Percentiles rank a stretch among this genome's conserved stretches.
These are phyloP conservation scores for Girardinichthys multiradiatus DNA, from an alignment of 2,113 vertebrate species.

Conservation along the genomic window DNA sequence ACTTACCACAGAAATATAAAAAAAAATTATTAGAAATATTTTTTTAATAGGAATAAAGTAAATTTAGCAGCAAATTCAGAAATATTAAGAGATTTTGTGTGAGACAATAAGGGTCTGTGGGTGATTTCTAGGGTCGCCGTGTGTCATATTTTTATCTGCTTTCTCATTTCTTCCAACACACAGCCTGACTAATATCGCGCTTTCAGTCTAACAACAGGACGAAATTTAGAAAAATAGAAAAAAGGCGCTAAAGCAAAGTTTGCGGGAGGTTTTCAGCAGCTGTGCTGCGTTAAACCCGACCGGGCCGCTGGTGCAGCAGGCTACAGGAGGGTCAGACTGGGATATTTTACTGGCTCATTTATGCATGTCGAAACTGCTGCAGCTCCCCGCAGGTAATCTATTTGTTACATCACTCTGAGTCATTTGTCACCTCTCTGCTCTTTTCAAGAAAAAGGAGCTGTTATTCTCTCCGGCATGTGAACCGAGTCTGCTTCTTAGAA, in stretches of 20 bases:
- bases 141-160: constrained; percentile 1
- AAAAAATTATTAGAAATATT: too few species aligned
- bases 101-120: background rate
- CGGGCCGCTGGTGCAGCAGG: too few species aligned
- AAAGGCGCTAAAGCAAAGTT: background rate
- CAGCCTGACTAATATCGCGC: background rate
- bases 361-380: constrained; percentile 28
- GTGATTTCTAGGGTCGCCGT: background rate
- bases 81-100: background rate
- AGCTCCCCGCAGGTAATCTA: constrained; percentile 25
- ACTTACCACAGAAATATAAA: too few species aligned
- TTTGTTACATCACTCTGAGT: constrained; percentile 37
- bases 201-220: background rate
- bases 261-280: too few species aligned
- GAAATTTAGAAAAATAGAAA: background rate
- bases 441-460: constrained; percentile 75
- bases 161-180: constrained; percentile 4
- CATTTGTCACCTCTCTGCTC: constrained; percentile 56
- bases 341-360: constrained; percentile 2
- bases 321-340: too few species aligned
- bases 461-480: constrained; percentile 51
- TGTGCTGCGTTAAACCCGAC: background rate
- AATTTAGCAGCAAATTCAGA: too few species aligned
- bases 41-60: too few species aligned
- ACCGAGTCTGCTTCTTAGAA: constrained; percentile 77